Base-by-base conservation (phyloP, 1,140 invertebrate genomes). In the Tigriopus japonicus region DNA sequence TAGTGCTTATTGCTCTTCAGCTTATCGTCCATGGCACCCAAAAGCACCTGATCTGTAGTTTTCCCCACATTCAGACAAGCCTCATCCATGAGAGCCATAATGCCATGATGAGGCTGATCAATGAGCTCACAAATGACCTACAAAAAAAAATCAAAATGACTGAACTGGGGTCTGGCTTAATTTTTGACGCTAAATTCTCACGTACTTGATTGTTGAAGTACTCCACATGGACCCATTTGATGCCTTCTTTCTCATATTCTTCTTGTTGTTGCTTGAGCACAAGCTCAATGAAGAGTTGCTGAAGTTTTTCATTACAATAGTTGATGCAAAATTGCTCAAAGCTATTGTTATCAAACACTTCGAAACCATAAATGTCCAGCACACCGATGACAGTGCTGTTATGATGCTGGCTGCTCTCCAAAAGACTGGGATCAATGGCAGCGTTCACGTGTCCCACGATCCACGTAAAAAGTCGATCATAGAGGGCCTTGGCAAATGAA, bases 261-360 rank as follows among this genome's bases (percentile, higher is more conserved):
- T 95, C 90, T 69, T 96, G 91, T 70, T 96, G 90, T 72, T 94
- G 90, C 69, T 93, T 92, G 45, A 96, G 72, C 9, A 96, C 91
- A 70, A 96, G 73, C 71, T 96, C 89, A 67, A 96, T 96, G 69
- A 96, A 96, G 6, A 95, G 75, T 69, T 96, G 92, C 69, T 96
- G 92, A 23, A 95, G 75, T 72, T 96, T 95, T 74, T 96, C 91
- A 71, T 95, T 96, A 67, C 91, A 95, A 73, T 95, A 95, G 71
- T 95, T 95, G 67, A 96, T 96, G 69, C 90, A 94, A 71, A 93
- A 89, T 72, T 95, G 90, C 72, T 95, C 90, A 74, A 95, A 94
- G 67, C 86, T 90, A 71, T 96, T 95, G 7, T 79, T 79, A 60
- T 95, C 87, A 72, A 96, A 94, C 63, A 96, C 92, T 76, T 97